Evolutionary conservation across 2,888 invertebrate genomes (phyloP).

Genomic region (Protophormia terraenovae): DNA sequence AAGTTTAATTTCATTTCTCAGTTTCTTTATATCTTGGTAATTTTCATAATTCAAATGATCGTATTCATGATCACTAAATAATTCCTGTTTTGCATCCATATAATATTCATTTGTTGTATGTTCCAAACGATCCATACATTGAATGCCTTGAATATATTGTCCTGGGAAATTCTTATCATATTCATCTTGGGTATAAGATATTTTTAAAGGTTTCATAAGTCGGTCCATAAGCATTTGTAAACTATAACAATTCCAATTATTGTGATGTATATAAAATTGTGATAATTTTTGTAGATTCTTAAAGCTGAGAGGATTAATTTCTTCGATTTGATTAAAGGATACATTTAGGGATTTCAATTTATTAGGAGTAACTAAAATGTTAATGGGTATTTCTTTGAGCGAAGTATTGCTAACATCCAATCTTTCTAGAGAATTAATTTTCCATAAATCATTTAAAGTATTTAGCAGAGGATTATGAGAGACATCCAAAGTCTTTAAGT

Average conservation of each 20-base stretch:
- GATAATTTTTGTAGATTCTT: conserved; percentile 72
- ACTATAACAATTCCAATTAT: conserved; percentile 78
- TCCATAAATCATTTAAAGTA: conserved; percentile 74
- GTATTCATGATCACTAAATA: neutral
- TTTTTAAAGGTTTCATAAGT: conserved; percentile 72
- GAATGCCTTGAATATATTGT: conserved; percentile 75
- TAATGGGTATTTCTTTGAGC: conserved; percentile 71
- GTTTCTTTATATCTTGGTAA: conserved; percentile 68
- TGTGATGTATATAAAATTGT: conserved; percentile 76
- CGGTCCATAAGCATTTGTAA: conserved; percentile 74
- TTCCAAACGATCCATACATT: conserved; percentile 76
- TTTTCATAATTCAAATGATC: conserved; percentile 38
- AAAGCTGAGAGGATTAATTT: conserved; percentile 74
- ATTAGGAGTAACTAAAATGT: conserved; percentile 70
- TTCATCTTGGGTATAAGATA: conserved; percentile 72
- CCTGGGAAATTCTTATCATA: conserved; percentile 73
- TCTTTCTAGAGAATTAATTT: conserved; percentile 71
- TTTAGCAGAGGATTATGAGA: conserved; percentile 74
- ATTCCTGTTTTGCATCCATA: conserved; percentile 9
- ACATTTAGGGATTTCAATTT: conserved; percentile 74
- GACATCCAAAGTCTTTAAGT: conserved; percentile 72
- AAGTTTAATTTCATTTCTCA: conserved; percentile 74
- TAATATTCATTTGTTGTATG: conserved; percentile 65
- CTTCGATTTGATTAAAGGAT: conserved; percentile 74
- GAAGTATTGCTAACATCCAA: conserved; percentile 77